phyloP scores from a whole-genome alignment of 2,797 vertebrate species.

The Taenioides sp. region DNA sequence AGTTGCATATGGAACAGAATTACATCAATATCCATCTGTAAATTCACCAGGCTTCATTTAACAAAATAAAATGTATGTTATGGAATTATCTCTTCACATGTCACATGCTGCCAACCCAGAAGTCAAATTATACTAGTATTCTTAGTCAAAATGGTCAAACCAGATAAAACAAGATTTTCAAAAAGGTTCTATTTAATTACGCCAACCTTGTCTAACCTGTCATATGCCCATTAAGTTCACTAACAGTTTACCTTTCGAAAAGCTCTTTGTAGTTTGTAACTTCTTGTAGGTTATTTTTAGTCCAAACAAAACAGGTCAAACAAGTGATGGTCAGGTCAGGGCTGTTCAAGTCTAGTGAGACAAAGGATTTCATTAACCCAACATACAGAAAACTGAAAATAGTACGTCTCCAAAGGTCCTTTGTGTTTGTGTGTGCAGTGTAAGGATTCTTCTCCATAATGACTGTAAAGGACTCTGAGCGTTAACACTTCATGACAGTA shows the following conservation, averaged over 20 bases:
- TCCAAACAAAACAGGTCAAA: slow-evolving; percentile 17
- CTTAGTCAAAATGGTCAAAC: too few relatives aligned
- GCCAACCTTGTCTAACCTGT: not conserved
- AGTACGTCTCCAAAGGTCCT: not conserved
- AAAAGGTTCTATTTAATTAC: not conserved
- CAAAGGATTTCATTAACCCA: not conserved
- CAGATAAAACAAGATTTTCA: not conserved
- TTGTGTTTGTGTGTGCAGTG: not conserved
- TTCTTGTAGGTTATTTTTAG: not conserved
- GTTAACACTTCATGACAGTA: slow-evolving; percentile 3
- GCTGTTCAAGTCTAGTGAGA: slow-evolving; percentile 9
- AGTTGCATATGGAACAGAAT: too few relatives aligned
- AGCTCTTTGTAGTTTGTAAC: slow-evolving; percentile 7
- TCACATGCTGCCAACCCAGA: too few relatives aligned
- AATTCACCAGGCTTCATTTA: too few relatives aligned
- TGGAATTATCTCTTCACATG: too few relatives aligned
- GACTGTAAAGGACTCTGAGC: slow-evolving; percentile 5
- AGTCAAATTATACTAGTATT: too few relatives aligned
- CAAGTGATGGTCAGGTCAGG: slow-evolving; percentile 29
- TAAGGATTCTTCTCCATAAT: slow-evolving; percentile 13
- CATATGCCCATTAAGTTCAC: not conserved
- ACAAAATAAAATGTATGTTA: too few relatives aligned
- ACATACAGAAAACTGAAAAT: not conserved
- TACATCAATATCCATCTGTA: too few relatives aligned
- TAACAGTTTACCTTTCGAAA: not conserved